These are phyloP conservation scores for Anolis sagrei DNA, from an alignment of 2,113 vertebrate species.

Conservation along the genomic window DNA sequence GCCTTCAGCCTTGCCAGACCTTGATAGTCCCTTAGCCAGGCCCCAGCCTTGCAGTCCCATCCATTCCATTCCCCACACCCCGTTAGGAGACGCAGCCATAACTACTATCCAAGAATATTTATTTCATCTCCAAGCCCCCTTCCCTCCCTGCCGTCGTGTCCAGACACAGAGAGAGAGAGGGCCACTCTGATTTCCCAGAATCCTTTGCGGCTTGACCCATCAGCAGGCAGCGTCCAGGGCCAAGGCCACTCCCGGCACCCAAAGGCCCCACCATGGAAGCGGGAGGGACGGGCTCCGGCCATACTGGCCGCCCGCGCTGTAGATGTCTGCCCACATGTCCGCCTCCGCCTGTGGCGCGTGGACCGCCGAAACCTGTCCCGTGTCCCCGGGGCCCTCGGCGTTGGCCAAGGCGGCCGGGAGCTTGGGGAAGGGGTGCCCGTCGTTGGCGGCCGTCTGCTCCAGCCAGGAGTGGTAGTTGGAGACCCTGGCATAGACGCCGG, in stretches of 20 bases:
- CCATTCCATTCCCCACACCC: accelerated
- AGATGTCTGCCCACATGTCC: neutral
- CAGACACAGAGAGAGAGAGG: no score
- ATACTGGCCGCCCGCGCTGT: accelerated
- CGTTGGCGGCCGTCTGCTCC: neutral
- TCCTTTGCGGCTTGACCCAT: neutral
- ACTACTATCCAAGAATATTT: conserved; percentile 29
- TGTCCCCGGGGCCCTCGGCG: no score
- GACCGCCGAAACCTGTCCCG: no score
- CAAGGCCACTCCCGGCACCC: neutral
- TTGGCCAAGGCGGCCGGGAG: accelerated
- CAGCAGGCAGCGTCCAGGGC: no score
- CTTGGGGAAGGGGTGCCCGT: accelerated
- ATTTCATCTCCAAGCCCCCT: neutral
- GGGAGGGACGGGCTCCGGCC: accelerated
- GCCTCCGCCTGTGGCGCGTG: no score
- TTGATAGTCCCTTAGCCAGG: no score
- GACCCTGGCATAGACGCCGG: conserved; percentile 15
- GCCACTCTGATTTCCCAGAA: accelerated
- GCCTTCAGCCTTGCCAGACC: no score
- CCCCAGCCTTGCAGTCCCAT: neutral
- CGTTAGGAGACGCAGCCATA: neutral
- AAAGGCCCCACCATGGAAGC: neutral
- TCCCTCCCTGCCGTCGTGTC: no score
- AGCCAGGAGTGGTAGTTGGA: conserved; percentile 29